phyloP scores from a whole-genome alignment of 1,140 invertebrate species.

The Aphaenogaster rudis region DNA sequence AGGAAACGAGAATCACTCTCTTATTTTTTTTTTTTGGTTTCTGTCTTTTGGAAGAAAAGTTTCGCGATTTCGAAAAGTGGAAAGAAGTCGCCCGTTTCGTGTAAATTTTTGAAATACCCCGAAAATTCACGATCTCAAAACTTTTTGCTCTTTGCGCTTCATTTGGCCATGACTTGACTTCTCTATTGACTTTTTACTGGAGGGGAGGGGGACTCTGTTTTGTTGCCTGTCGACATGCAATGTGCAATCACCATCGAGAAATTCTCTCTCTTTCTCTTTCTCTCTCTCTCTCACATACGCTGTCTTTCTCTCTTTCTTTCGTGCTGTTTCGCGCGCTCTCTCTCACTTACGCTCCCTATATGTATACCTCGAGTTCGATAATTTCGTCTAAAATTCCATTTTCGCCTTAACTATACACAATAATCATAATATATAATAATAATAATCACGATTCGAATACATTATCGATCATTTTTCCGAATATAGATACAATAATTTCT shows the following conservation, averaged over 20 bases:
- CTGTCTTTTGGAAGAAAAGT: slow-evolving; percentile 15
- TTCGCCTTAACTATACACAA: slow-evolving; percentile 86
- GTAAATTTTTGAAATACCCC: slow-evolving; percentile 25
- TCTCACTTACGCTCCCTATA: slow-evolving; percentile 68
- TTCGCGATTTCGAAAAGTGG: slow-evolving; percentile 65
- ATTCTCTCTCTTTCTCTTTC: slow-evolving; percentile 66
- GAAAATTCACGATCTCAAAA: slow-evolving; percentile 40
- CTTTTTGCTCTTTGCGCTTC: slow-evolving; percentile 9
- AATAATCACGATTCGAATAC: slow-evolving; percentile 86
- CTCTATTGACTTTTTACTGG: slow-evolving; percentile 66
- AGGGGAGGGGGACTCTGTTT: slow-evolving; percentile 82
- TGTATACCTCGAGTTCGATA: slow-evolving; percentile 79
- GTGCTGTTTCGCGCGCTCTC: slow-evolving; percentile 23
- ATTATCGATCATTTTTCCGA: slow-evolving; percentile 86
- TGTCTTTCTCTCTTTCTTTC: slow-evolving; percentile 50
- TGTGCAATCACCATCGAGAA: slow-evolving; percentile 84
- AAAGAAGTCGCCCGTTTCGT: slow-evolving; percentile 62
- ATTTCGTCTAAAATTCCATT: slow-evolving; percentile 84
- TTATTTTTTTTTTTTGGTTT: background rate
- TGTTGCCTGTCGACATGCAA: slow-evolving; percentile 83
- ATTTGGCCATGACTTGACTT: slow-evolving; percentile 60
- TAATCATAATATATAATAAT: slow-evolving; percentile 79
- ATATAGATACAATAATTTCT: slow-evolving; percentile 87
- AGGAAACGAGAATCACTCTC: slow-evolving; percentile 71
- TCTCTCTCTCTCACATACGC: slow-evolving; percentile 59